Evolutionary conservation across 2,113 vertebrate species (phyloP), one percentile per base, ranked within the genome.

Genomic region (Chionomys nivalis): DNA sequence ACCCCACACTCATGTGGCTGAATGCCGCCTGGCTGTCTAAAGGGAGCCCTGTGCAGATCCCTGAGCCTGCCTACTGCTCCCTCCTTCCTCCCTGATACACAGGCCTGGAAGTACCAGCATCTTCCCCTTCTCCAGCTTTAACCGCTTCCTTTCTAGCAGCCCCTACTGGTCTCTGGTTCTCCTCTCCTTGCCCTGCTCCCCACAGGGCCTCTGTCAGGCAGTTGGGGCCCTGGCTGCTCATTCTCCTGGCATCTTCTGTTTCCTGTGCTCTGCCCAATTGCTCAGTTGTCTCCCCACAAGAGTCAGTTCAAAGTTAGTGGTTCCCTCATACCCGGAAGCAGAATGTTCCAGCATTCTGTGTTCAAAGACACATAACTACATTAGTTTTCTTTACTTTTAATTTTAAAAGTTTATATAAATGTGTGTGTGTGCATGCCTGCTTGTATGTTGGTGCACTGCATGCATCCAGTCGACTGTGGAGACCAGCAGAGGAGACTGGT

Each of bases 1-100:
- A 8, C 52, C 63, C 1, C 2, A 0, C 1, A 2, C 11, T 0
- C 0, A 7, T 21, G 12, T 7, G 0, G 44, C 28, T 31, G 12
- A 55, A 13, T 33, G 0, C 14, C 3, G 9, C 7, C 2, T 36
- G 24, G 4, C 2, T 7, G 31, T 76, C 4, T 28, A 5, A 11
- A 65, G 61, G 55, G 31, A 21, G 70, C 12, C 81, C n/a, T 42
- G 55, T 39, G 52, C 36, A 13, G 85, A 7, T 11, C 61, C 44
- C 3, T 3, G 36, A 33, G 23, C 17, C 70, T 23, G 17, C 5
- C 7, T 1, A 1, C 19, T 8, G 63, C 63, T 85, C n/a, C n/a
- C 55, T 61, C 42, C n/a, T 23, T 49, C 31, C 52, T 47, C 16
- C 14, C 52, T 0, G 52, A 26, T 13, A 8, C 47, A 31, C 87